A percentile compares a stretch with the other conserved stretches of the same genome.
phyloP scores from a whole-genome alignment of 2,888 invertebrate species.

The Apamea epomidion region DNA sequence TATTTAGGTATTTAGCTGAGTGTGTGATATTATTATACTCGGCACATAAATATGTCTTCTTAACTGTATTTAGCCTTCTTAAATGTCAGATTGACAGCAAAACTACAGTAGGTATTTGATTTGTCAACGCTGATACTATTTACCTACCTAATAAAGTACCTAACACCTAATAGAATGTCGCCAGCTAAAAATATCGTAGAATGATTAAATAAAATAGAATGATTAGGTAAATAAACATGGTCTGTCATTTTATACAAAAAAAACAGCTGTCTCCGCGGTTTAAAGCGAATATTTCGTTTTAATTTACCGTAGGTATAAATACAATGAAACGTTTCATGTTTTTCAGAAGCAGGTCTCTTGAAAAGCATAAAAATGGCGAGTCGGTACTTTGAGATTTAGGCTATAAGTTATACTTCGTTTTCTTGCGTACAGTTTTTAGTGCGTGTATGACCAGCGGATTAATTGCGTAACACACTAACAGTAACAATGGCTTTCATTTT shows the following conservation, averaged over 20 bases:
- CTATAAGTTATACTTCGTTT: no score
- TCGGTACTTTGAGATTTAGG: no score
- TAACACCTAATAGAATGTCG: neutral
- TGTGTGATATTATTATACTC: constrained; percentile 22
- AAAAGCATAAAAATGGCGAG: no score
- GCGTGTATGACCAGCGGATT: no score
- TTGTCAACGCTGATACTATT: neutral
- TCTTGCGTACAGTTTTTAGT: no score
- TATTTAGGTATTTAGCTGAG: constrained; percentile 14
- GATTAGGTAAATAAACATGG: neutral
- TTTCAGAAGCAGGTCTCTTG: no score
- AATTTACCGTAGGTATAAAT: no score
- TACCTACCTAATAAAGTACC: neutral
- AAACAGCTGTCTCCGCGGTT: no score
- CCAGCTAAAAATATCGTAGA: neutral
- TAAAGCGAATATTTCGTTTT: neutral
- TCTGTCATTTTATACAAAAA: neutral
- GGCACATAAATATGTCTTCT: constrained; percentile 9
- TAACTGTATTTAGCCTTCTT: constrained; percentile 15
- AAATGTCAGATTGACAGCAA: constrained; percentile 26
- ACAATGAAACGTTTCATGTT: no score
- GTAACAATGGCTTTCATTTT: no score
- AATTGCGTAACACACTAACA: no score
- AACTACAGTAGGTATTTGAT: neutral
- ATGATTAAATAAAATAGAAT: no score